These are phyloP conservation scores for Salticus scenicus DNA, from an alignment of 2,888 invertebrate genomes.

Conservation along the genomic window DNA sequence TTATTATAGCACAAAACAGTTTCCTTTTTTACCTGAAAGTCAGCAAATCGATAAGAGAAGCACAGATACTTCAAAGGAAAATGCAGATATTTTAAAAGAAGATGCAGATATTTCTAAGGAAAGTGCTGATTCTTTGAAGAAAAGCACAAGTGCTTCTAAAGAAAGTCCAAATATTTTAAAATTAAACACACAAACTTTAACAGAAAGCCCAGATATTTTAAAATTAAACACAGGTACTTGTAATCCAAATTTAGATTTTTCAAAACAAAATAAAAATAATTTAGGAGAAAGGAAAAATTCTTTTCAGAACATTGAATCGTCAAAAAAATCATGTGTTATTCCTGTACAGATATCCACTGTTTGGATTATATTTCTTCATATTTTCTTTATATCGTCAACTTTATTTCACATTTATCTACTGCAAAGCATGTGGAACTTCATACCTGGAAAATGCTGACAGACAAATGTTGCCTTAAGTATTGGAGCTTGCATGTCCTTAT, in stretches of 20 bases:
- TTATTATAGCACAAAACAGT: slow-evolving; percentile 80
- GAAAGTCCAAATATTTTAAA: too few species aligned
- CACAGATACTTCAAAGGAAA: neutral
- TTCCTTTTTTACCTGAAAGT: slow-evolving; percentile 46
- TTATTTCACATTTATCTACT: slow-evolving; percentile 53
- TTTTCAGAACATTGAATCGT: too few species aligned
- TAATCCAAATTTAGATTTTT: too few species aligned
- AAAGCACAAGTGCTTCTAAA: neutral
- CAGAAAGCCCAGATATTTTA: too few species aligned
- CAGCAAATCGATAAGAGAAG: neutral
- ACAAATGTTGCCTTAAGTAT: slow-evolving; percentile 51
- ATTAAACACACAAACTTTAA: too few species aligned
- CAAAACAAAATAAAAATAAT: neutral
- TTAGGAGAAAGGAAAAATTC: neutral
- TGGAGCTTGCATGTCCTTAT: slow-evolving; percentile 47
- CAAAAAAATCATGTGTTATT: too few species aligned
- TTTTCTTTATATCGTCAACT: slow-evolving; percentile 61
- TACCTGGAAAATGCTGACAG: slow-evolving; percentile 15
- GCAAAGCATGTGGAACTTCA: slow-evolving; percentile 34
- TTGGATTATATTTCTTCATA: slow-evolving; percentile 48
- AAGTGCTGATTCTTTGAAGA: too few species aligned
- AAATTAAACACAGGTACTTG: too few species aligned
- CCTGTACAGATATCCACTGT: slow-evolving; percentile 27
- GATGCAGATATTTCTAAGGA: too few species aligned
- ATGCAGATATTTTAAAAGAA: too few species aligned